Conservation (phyloP, 1,140 invertebrate species). For the Thaumetopoea pityocampa region DNA sequence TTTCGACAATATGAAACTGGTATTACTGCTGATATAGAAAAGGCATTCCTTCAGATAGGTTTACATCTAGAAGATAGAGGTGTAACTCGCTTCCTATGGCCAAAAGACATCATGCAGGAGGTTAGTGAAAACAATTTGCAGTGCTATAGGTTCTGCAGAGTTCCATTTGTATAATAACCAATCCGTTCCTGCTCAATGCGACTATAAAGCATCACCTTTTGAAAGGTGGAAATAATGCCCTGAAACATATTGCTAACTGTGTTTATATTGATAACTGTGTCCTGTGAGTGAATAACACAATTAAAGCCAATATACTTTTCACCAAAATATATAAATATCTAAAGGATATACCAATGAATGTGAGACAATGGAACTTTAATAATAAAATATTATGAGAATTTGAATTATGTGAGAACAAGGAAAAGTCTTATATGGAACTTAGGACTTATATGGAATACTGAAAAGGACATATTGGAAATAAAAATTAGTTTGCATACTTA, state of each 20-base stretch:
- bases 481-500: background rate
- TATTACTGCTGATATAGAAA: constrained; percentile 27
- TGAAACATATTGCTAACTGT: constrained; percentile 15
- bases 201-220: constrained; percentile 22
- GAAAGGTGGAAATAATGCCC: constrained; percentile 2
- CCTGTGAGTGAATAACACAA: constrained; percentile 8
- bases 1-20: constrained; percentile 19
- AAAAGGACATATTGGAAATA: constrained; percentile 9
- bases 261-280: constrained; percentile 28
- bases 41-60: constrained; percentile 24
- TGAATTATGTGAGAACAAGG: constrained; percentile 1
- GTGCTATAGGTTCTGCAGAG: constrained; percentile 20
- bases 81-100: constrained; percentile 27
- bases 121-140: constrained; percentile 12
- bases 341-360: constrained; percentile 23
- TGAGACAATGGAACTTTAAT: constrained; percentile 24
- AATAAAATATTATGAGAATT: constrained; percentile 3
- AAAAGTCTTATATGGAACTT: constrained; percentile 11
- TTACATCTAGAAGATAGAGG: constrained; percentile 20
- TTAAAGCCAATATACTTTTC: constrained; percentile 17
- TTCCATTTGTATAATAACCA: constrained; percentile 28
- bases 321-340: constrained; percentile 15
- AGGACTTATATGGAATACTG: constrained; percentile 11
- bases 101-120: constrained; percentile 16
- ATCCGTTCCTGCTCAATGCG: constrained; percentile 24